These are phyloP conservation scores for Recurvirostra avosetta DNA, from an alignment of 2,113 vertebrate species.

Conservation along the genomic window DNA sequence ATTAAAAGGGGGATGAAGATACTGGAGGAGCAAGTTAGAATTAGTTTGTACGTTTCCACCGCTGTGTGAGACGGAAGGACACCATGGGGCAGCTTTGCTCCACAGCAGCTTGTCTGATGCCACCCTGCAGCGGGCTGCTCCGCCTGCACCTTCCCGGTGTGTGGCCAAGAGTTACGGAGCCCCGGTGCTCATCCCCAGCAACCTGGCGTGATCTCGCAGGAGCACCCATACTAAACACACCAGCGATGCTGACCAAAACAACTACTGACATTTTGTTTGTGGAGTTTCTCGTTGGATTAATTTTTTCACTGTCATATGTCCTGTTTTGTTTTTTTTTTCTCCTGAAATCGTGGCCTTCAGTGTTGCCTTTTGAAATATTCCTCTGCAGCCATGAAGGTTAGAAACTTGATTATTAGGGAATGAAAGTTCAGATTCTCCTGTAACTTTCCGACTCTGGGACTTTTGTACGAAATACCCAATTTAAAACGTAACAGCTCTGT, in stretches of 20 bases:
- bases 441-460: neutral
- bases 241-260: neutral
- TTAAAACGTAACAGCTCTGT: neutral
- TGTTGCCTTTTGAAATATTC: neutral
- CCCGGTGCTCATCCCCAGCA: accelerated
- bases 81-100: accelerated
- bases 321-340: accelerated
- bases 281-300: neutral
- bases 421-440: neutral
- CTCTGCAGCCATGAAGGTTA: neutral
- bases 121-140: neutral
- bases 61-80: neutral
- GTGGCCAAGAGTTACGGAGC: accelerated
- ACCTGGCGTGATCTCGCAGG: neutral
- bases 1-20: neutral
- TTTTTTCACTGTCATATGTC: accelerated
- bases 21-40: neutral
- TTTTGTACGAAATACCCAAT: neutral
- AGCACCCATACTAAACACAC: accelerated
- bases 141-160: accelerated
- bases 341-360: neutral
- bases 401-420: neutral
- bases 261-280: neutral
- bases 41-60: accelerated
- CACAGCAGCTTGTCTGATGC: accelerated